These are phyloP conservation scores for Pseudochirops corinnae DNA, from an alignment of 2,797 vertebrate species.

Conservation along the genomic window DNA sequence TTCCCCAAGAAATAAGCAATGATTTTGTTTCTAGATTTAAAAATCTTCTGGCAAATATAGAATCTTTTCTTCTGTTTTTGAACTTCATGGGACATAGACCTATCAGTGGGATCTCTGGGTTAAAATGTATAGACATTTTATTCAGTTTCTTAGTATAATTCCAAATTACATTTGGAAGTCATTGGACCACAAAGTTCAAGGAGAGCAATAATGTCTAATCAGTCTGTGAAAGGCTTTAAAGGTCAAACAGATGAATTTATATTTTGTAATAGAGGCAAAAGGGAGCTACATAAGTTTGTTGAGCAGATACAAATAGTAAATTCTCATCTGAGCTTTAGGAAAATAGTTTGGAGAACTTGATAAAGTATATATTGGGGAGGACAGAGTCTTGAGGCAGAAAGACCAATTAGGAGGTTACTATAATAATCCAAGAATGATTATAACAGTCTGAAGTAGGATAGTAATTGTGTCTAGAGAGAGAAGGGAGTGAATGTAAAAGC, in stretches of 20 bases:
- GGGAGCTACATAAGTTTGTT: background rate
- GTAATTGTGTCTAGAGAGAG: background rate
- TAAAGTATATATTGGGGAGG: background rate
- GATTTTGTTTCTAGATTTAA: background rate
- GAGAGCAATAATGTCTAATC: background rate
- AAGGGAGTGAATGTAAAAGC: background rate
- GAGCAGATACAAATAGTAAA: background rate
- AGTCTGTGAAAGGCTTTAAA: background rate
- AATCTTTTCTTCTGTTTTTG: background rate
- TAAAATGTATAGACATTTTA: background rate
- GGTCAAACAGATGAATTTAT: background rate
- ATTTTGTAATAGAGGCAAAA: background rate
- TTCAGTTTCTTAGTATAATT: background rate
- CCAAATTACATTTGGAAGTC: background rate
- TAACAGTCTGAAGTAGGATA: background rate
- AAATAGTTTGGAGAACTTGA: background rate
- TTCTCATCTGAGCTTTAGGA: background rate
- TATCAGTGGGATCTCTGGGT: background rate
- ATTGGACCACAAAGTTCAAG: background rate
- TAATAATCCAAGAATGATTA: background rate
- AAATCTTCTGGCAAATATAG: too few relatives aligned
- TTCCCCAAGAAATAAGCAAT: background rate
- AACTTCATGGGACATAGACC: background rate
- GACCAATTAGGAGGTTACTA: background rate
- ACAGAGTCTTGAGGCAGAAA: slow-evolving; percentile 8